Conservation (phyloP, 1,140 invertebrate genomes). For the Drosophila elegans region DNA sequence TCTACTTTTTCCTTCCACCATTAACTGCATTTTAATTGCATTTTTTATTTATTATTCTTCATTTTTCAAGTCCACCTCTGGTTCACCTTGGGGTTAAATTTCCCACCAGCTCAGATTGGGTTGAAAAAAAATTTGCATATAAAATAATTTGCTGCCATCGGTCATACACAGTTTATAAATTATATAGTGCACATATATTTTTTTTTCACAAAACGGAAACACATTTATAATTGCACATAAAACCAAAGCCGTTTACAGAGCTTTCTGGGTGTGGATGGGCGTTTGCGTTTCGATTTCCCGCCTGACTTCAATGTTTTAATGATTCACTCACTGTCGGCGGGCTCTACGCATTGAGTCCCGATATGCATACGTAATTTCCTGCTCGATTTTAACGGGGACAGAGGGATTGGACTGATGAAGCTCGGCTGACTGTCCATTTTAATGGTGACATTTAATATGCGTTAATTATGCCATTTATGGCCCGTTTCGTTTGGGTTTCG, state of each 20-base stretch:
- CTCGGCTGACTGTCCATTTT: constrained; percentile 50
- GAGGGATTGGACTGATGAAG: neutral
- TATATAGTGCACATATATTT: constrained; percentile 16
- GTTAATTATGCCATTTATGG: constrained; percentile 80
- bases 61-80: constrained; percentile 7
- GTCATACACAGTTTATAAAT: constrained; percentile 40
- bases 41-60: constrained; percentile 59
- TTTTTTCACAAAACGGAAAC: constrained; percentile 42
- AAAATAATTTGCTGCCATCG: constrained; percentile 31
- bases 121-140: constrained; percentile 33
- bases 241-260: constrained; percentile 47
- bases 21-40: constrained; percentile 76
- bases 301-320: constrained; percentile 44
- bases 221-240: constrained; percentile 62
- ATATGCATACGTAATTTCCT: constrained; percentile 62
- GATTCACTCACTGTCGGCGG: constrained; percentile 28
- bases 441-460: constrained; percentile 79
- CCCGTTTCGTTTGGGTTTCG: constrained; percentile 23
- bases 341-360: constrained; percentile 11
- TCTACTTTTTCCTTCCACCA: constrained; percentile 20
- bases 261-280: constrained; percentile 11
- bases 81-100: constrained; percentile 5
- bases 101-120: constrained; percentile 52
- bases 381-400: constrained; percentile 55
- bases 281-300: constrained; percentile 30